Evolutionary conservation across 2,888 invertebrate species (phyloP).

Genomic region (Serrognathus titanus): DNA sequence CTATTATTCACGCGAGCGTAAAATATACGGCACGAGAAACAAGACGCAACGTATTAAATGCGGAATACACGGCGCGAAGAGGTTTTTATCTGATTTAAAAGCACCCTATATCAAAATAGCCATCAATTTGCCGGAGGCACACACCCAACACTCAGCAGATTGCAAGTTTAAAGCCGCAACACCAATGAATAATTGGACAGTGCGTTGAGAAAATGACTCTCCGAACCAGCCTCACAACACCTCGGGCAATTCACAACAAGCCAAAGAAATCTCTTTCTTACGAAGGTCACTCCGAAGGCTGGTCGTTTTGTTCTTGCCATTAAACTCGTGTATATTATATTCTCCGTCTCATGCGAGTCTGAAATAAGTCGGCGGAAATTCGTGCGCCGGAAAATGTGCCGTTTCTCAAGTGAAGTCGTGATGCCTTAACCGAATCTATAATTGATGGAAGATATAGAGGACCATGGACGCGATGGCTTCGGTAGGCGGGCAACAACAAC

Average conservation of each 20-base stretch:
- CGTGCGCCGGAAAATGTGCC: too few relatives aligned
- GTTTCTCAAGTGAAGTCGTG: conserved; percentile 4
- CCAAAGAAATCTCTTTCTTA: conserved; percentile 35
- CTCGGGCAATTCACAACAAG: conserved; percentile 35
- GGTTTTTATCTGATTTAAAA: conserved; percentile 15
- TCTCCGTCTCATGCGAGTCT: conserved; percentile 6
- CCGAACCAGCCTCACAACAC: conserved; percentile 34
- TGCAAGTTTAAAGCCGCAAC: conserved; percentile 32
- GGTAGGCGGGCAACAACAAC: conserved; percentile 39
- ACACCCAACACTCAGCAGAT: conserved; percentile 31
- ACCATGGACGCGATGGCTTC: conserved; percentile 31
- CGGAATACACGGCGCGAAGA: neutral
- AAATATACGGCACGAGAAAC: neutral
- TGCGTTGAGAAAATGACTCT: conserved; percentile 39
- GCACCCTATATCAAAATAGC: conserved; percentile 17
- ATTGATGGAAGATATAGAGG: conserved; percentile 19
- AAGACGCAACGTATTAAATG: conserved; percentile 1
- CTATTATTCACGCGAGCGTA: too few relatives aligned
- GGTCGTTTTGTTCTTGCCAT: conserved; percentile 13
- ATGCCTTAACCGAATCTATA: conserved; percentile 15
- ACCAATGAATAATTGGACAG: conserved; percentile 41
- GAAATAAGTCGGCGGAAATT: neutral
- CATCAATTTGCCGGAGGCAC: conserved; percentile 27
- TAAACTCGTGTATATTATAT: conserved; percentile 5
- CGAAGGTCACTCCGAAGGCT: conserved; percentile 35